phyloP scores from a whole-genome alignment of 2,888 invertebrate species.

The Plebejus anna region DNA sequence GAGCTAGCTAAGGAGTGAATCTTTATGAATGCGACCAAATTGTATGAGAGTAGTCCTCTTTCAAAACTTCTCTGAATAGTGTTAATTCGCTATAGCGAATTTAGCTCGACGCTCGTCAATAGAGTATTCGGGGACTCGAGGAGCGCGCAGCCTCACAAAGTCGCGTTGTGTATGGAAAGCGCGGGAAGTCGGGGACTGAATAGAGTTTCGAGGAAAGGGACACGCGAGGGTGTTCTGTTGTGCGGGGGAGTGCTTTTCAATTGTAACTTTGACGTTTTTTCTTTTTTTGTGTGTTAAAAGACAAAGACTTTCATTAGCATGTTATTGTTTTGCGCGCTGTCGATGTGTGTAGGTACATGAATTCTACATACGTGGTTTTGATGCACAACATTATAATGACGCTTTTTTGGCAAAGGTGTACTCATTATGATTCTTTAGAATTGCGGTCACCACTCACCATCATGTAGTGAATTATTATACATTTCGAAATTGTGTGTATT shows the following conservation, averaged over 20 bases:
- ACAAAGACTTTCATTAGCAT: constrained; percentile 28
- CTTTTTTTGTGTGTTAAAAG: constrained; percentile 22
- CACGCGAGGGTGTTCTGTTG: constrained; percentile 55
- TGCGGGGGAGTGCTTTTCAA: constrained; percentile 30
- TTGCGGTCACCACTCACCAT: neutral
- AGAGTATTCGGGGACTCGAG: constrained; percentile 75
- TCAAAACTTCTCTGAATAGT: constrained; percentile 79
- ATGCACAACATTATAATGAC: neutral
- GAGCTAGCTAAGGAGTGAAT: constrained; percentile 73
- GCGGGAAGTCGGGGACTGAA: constrained; percentile 61
- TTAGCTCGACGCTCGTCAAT: constrained; percentile 72
- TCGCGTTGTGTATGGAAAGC: constrained; percentile 76
- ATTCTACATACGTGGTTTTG: neutral
- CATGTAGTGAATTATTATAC: neutral
- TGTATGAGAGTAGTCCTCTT: constrained; percentile 79
- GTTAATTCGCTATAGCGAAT: constrained; percentile 79
- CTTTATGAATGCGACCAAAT: constrained; percentile 80
- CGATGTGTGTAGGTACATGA: constrained; percentile 15
- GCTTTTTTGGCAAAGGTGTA: neutral
- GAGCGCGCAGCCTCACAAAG: constrained; percentile 62
- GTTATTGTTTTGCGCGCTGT: constrained; percentile 24
- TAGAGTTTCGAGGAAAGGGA: constrained; percentile 57
- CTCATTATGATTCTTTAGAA: neutral
- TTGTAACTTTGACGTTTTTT: constrained; percentile 27
- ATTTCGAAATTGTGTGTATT: too few species aligned